Conservation (phyloP, 2,797 vertebrate genomes). For the Enteromius mattozi region DNA sequence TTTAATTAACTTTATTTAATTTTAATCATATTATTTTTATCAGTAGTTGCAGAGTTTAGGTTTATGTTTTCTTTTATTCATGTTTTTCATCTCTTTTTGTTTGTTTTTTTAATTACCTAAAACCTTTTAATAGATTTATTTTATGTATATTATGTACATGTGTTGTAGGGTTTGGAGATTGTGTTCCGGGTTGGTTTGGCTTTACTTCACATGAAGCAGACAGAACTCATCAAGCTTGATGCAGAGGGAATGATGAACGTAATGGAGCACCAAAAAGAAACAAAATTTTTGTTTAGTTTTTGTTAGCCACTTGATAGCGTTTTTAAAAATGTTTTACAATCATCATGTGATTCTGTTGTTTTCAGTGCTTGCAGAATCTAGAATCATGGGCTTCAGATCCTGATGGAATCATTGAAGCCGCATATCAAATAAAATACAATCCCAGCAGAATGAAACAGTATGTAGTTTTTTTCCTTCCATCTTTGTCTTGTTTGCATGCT, state of each 20-base stretch:
- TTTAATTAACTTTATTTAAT: no score
- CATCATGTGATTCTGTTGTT: background rate
- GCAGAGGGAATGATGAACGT: constrained; percentile 99
- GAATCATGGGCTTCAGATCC: constrained; percentile 91
- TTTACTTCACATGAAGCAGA: constrained; percentile 93
- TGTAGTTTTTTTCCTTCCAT: constrained; percentile 58
- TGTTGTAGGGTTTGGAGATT: constrained; percentile 90
- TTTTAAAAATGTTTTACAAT: background rate
- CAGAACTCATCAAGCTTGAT: constrained; percentile 93
- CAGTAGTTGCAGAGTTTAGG: background rate
- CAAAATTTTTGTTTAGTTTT: background rate
- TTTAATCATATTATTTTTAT: background rate
- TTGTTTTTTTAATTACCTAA: background rate
- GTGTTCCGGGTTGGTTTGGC: constrained; percentile 95
- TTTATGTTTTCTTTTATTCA: background rate
- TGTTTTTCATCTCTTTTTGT: background rate
- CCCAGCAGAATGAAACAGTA: constrained; percentile 99
- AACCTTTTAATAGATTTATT: background rate
- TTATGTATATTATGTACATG: constrained; percentile 44
- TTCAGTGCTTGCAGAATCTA: constrained; percentile 93
- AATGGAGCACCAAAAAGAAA: background rate
- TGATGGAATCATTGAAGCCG: constrained; percentile 91
- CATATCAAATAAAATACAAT: constrained; percentile 97
- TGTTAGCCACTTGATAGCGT: background rate
- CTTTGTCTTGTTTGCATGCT: background rate